phyloP scores from a whole-genome alignment of 2,888 invertebrate species.

The Masnerella sp. region DNA sequence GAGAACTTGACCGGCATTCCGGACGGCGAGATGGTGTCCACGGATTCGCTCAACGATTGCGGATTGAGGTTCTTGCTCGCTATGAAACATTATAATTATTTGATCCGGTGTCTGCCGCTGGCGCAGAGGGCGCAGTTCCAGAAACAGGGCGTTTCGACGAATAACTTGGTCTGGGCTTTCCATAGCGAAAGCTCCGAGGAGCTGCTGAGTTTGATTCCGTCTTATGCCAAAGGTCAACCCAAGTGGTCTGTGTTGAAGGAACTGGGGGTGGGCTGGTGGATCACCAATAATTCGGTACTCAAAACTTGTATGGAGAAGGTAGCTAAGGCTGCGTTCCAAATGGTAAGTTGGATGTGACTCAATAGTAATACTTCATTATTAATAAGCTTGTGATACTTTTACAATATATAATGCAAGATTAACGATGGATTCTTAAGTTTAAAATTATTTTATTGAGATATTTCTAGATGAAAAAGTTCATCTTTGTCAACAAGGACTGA shows the following conservation, averaged over 20 bases:
- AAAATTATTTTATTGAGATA: no score
- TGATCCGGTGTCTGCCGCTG: constrained; percentile 94
- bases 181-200: constrained; percentile 99
- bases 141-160: constrained; percentile 90
- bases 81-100: constrained; percentile 98
- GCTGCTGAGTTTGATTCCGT: constrained; percentile 91
- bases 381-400: no score
- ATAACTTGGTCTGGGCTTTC: constrained; percentile 98
- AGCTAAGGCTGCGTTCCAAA: constrained; percentile 95
- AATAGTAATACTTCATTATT: no score
- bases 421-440: no score
- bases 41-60: constrained; percentile 96
- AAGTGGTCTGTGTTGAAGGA: constrained; percentile 95
- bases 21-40: constrained; percentile 80
- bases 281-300: constrained; percentile 89
- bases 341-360: constrained; percentile 45
- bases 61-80: constrained; percentile 96
- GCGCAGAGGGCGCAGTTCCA: constrained; percentile 92
- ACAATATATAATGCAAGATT: no score
- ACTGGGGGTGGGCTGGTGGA: constrained; percentile 97
- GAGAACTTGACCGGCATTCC: constrained; percentile 81
- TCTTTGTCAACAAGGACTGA: no score
- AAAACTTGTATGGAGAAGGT: constrained; percentile 93
- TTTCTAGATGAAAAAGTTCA: no score
- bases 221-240: constrained; percentile 89